Evolutionary conservation across 2,888 invertebrate genomes (phyloP), one percentile per base, ranked within the genome.

Genomic region (Parapristionchus giblindavisi): DNA sequence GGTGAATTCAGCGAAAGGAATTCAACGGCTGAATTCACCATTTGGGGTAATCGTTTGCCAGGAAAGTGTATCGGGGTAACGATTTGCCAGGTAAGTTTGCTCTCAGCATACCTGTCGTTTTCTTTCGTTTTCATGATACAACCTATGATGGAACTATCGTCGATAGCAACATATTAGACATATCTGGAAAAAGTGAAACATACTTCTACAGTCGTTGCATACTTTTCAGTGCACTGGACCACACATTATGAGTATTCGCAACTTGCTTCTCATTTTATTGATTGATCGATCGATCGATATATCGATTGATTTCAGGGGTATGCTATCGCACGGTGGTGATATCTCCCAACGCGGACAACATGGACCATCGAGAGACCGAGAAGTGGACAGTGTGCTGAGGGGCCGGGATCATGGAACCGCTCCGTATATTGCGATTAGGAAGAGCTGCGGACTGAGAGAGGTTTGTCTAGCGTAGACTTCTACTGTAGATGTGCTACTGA

Each of bases 401-500:
- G 34, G 79, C n/a, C 66, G 83, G 32, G 83, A 83, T 77, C 83
- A 83, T 60, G 82, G 82, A 27, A 68, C 79, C 1, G 74, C 77
- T 3, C 76, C 80, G 1, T 82, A 82, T 54, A 56, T 77, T 2
- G 61, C 76, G 34, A 78, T 79, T 78, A 75, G 80, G 27, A 68
- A 77, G 38, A 79, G 79, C 48, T 82, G 82, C 75, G 82, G 79
- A 34, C 36, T 24, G 78, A 76, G 27, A 74, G 75, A 60, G 61
- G 76, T 34, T 1, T 32, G 43, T 65, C n/a, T 68, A 54, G 0
- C 77, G 72, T 52, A 75, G 72, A 32, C 60, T 75, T 32, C 48
- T 77, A n/a, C 43, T 74, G 0, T 76, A 68, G 8, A 11, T 66
- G 11, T 58, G 17, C 43, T 43, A 14, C 43, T n/a, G n/a, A n/a